Evolutionary conservation across 2,113 vertebrate species (phyloP).

Genomic region (Plecotus auritus): DNA sequence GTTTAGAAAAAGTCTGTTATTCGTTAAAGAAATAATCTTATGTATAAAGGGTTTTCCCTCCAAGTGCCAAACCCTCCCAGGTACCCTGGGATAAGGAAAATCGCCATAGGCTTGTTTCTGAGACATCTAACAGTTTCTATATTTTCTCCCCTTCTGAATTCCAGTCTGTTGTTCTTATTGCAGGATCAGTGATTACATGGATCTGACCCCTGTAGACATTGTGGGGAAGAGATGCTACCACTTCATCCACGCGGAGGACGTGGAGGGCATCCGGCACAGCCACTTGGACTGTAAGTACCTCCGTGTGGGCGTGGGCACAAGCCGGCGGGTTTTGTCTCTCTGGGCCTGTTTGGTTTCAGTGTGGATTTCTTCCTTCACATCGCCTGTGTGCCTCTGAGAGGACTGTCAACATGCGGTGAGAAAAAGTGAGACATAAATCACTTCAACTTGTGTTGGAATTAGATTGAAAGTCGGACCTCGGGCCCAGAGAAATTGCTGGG

Average conservation of each 20-base stretch:
- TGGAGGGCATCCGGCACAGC: slow-evolving; percentile 96
- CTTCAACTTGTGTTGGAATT: slow-evolving; percentile 40
- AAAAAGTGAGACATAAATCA: slow-evolving; percentile 34
- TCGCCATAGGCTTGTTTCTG: slow-evolving; percentile 24
- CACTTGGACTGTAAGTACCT: slow-evolving; percentile 96
- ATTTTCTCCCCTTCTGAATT: slow-evolving; percentile 62
- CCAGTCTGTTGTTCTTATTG: slow-evolving; percentile 63
- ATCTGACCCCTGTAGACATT: slow-evolving; percentile 95
- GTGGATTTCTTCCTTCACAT: not conserved
- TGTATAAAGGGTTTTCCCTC: slow-evolving; percentile 30
- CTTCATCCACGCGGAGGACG: slow-evolving; percentile 98
- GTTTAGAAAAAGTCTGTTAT: slow-evolving; percentile 39
- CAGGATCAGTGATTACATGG: slow-evolving; percentile 99
- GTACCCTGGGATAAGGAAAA: not conserved
- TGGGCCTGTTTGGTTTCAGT: not conserved
- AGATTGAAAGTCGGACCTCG: slow-evolving; percentile 7
- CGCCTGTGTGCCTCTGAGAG: not conserved
- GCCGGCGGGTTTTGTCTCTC: not conserved
- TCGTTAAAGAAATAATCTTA: not conserved
- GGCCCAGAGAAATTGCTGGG: slow-evolving; percentile 19
- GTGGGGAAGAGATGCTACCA: slow-evolving; percentile 98
- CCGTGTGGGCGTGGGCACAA: not conserved
- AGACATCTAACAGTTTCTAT: slow-evolving; percentile 28
- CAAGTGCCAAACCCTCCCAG: not conserved
- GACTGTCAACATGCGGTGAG: not conserved